phyloP scores from a whole-genome alignment of 2,113 vertebrate species.

The Indicator maculatus region DNA sequence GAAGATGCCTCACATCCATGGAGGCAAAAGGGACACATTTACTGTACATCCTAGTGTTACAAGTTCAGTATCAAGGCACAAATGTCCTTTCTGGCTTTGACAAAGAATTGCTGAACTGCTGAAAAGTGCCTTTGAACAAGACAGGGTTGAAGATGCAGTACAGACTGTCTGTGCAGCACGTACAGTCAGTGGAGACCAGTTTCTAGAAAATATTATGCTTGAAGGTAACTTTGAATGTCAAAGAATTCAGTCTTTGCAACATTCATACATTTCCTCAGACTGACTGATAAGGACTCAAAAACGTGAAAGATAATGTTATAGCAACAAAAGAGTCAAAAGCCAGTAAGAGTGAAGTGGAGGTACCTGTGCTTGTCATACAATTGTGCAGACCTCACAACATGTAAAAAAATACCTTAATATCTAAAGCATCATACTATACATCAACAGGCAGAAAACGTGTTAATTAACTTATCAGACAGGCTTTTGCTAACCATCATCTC shows the following conservation, averaged over 20 bases:
- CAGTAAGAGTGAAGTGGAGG: background rate
- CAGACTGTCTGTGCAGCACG: background rate
- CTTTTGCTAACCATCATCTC: background rate
- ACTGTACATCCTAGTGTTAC: background rate
- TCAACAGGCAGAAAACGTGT: background rate
- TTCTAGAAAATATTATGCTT: slow-evolving; percentile 13
- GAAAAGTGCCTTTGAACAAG: slow-evolving; percentile 54
- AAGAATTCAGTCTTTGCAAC: background rate
- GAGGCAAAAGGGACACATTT: background rate
- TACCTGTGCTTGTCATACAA: background rate
- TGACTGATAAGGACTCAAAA: slow-evolving; percentile 2
- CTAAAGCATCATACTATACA: background rate
- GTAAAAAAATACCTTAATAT: background rate
- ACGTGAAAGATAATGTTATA: background rate
- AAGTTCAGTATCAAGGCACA: slow-evolving; percentile 43
- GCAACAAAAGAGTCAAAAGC: background rate
- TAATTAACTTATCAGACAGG: background rate
- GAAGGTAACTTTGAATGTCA: slow-evolving; percentile 43
- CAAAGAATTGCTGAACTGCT: slow-evolving; percentile 40
- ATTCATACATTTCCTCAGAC: background rate
- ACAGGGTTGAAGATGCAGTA: slow-evolving; percentile 14
- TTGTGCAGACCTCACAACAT: background rate
- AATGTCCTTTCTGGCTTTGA: slow-evolving; percentile 18
- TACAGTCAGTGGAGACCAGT: background rate
- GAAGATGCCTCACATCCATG: background rate